Percentiles rank a stretch among this genome's conserved stretches.
phyloP scores from a whole-genome alignment of 1,140 invertebrate species.

The Holcopasites calliopsidis region DNA sequence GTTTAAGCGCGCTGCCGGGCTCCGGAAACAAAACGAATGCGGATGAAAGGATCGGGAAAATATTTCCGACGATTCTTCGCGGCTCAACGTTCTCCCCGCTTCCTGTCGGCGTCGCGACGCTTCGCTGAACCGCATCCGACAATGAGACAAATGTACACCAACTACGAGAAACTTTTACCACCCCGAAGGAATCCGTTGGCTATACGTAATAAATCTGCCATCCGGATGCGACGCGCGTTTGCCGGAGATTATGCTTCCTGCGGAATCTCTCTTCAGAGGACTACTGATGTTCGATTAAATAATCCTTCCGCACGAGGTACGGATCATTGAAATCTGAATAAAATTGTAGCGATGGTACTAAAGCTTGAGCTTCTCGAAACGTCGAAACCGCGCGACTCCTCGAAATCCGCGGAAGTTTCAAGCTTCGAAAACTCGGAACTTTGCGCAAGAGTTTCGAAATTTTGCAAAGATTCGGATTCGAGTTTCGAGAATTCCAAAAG shows the following conservation, averaged over 20 bases:
- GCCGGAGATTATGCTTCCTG: neutral
- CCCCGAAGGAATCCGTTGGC: neutral
- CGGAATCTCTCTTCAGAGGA: neutral
- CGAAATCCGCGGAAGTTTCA: no score
- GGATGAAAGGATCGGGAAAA: neutral
- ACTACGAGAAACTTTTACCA: neutral
- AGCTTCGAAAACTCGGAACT: no score
- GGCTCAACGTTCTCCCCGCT: neutral
- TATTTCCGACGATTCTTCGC: conserved; percentile 4
- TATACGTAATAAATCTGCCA: conserved; percentile 14
- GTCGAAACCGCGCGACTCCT: no score
- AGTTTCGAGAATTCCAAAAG: no score
- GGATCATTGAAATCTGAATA: neutral
- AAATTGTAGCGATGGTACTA: neutral
- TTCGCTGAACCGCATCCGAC: neutral
- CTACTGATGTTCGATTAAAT: neutral
- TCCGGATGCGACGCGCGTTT: neutral
- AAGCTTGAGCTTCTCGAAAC: neutral
- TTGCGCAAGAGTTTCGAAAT: no score
- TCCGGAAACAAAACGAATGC: no score
- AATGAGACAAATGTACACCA: neutral
- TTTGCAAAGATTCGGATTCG: no score
- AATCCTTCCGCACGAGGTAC: neutral
- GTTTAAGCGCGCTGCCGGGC: neutral
- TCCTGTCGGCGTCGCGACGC: neutral